These are phyloP conservation scores for Leucosticte australis DNA, from an alignment of 2,113 vertebrate genomes.

Conservation along the genomic window DNA sequence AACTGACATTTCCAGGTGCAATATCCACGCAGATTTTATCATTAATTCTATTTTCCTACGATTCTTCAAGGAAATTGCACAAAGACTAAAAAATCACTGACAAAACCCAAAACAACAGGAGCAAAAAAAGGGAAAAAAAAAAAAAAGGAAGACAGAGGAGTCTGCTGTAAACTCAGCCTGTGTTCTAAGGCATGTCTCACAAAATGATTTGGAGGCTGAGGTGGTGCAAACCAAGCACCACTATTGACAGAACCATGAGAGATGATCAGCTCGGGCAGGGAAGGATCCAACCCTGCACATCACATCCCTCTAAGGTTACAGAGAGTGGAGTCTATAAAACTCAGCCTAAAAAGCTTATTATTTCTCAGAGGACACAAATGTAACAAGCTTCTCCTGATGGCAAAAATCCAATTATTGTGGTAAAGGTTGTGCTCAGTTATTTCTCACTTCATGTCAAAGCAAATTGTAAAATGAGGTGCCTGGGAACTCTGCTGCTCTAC, in stretches of 20 bases:
- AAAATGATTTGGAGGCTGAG: background rate
- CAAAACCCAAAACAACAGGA: background rate
- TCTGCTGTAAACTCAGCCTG: constrained; percentile 19
- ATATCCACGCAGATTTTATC: background rate
- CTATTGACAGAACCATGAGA: background rate
- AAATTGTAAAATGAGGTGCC: constrained; percentile 48
- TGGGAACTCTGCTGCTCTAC: constrained; percentile 6
- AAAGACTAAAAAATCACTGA: background rate
- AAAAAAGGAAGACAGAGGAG: background rate
- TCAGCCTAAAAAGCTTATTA: constrained; percentile 52
- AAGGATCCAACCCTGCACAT: background rate
- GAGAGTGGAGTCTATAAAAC: constrained; percentile 62
- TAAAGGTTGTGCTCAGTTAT: constrained; percentile 58
- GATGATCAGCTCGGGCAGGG: background rate
- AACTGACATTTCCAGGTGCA: background rate
- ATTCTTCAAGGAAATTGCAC: background rate
- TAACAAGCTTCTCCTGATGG: constrained; percentile 61
- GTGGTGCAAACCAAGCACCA: background rate
- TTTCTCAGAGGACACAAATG: constrained; percentile 64
- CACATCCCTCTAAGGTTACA: constrained; percentile 40
- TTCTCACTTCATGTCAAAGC: constrained; percentile 47
- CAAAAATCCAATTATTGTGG: constrained; percentile 69
- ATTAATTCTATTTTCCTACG: background rate
- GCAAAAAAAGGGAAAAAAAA: background rate
- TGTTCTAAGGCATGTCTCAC: background rate